These are phyloP conservation scores for Chinchilla lanigera DNA, from an alignment of 2,113 vertebrate species.

Conservation along the genomic window DNA sequence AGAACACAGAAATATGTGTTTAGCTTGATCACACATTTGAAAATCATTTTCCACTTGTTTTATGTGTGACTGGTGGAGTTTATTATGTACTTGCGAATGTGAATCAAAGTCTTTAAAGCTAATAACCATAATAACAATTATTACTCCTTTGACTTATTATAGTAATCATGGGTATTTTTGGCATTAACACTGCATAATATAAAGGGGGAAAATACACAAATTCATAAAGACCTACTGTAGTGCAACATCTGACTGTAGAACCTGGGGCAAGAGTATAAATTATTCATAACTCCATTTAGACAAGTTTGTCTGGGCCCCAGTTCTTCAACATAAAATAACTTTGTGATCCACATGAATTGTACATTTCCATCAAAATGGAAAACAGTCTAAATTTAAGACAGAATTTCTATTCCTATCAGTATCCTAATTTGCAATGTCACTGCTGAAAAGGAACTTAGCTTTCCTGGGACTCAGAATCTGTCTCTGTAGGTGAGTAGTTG, in stretches of 20 bases:
- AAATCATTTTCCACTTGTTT: slow-evolving; percentile 67
- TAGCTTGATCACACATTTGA: slow-evolving; percentile 60
- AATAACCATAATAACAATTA: slow-evolving; percentile 74
- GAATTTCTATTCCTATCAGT: neutral
- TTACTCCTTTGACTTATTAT: slow-evolving; percentile 56
- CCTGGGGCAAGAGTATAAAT: neutral
- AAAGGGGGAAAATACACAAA: slow-evolving; percentile 42
- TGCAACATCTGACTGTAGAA: slow-evolving; percentile 21
- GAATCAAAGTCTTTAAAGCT: slow-evolving; percentile 66
- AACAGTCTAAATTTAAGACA: neutral
- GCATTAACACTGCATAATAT: slow-evolving; percentile 35
- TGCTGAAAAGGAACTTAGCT: neutral
- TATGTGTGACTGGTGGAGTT: slow-evolving; percentile 57
- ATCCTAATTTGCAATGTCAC: neutral
- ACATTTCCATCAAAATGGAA: neutral
- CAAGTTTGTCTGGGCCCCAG: neutral
- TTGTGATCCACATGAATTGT: neutral
- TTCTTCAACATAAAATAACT: neutral
- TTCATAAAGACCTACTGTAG: neutral
- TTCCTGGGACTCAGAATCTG: neutral
- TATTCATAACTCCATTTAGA: neutral
- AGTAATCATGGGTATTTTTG: slow-evolving; percentile 55
- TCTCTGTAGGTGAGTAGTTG: neutral
- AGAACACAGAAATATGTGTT: slow-evolving; percentile 64
- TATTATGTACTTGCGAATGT: slow-evolving; percentile 69